A percentile compares a stretch with the other conserved stretches of the same genome.
phyloP scores from a whole-genome alignment of 2,113 vertebrate species.

The Pleuronectes platessa region DNA sequence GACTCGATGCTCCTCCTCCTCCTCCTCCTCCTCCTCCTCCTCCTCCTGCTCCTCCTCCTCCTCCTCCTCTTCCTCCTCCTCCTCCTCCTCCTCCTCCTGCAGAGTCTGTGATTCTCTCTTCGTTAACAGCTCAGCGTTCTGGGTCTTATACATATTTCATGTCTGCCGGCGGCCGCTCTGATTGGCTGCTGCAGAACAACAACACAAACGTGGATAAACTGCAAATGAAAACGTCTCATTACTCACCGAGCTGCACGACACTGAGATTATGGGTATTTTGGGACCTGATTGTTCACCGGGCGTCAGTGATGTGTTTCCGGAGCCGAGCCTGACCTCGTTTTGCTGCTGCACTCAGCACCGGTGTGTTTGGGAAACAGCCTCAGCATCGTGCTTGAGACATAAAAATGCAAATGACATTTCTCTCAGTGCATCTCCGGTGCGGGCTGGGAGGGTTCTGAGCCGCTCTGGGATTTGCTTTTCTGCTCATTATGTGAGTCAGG shows the following conservation, averaged over 20 bases:
- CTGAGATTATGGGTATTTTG: not conserved
- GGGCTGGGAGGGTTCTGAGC: not conserved
- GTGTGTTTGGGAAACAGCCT: no score
- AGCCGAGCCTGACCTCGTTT: no score
- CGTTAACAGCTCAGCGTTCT: no score
- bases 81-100: no score
- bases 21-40: no score
- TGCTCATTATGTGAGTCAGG: not conserved
- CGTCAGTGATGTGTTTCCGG: no score
- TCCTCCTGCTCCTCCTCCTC: no score
- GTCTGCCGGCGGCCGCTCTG: not conserved
- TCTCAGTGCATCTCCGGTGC: not conserved
- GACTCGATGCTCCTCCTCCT: no score
- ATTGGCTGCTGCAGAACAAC: not conserved
- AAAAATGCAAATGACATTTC: not conserved
- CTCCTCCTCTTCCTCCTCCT: no score
- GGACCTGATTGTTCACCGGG: not conserved
- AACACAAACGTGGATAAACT: not conserved
- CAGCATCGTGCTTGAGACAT: not conserved
- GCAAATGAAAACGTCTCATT: not conserved
- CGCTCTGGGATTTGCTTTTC: not conserved
- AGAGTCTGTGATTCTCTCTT: no score
- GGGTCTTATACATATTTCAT: not conserved
- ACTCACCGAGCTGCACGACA: not conserved
- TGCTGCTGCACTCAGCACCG: no score